Conservation (phyloP, 2,113 vertebrate species). For the Coturnix japonica region DNA sequence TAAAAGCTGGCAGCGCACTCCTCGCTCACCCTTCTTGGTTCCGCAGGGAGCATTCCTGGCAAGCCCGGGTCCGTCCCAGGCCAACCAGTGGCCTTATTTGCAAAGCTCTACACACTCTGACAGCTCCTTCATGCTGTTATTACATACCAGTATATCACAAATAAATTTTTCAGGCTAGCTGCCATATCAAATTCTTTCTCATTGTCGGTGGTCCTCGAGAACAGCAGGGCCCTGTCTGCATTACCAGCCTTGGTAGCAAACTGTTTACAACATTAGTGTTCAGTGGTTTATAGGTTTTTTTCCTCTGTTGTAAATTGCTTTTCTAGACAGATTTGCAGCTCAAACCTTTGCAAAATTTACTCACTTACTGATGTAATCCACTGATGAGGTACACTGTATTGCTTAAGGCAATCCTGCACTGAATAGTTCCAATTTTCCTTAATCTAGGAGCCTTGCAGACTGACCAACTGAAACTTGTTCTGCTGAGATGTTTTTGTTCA, state of each 20-base stretch:
- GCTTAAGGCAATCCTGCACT: neutral
- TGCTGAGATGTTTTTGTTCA: neutral
- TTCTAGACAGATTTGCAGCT: slow-evolving; percentile 40
- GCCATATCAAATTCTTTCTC: slow-evolving; percentile 52
- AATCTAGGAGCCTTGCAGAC: neutral
- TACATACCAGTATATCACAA: neutral
- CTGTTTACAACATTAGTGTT: slow-evolving; percentile 40
- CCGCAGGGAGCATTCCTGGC: rapidly evolving
- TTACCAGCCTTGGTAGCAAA: slow-evolving; percentile 43
- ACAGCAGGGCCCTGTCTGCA: slow-evolving; percentile 13
- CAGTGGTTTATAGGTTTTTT: neutral
- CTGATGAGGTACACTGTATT: neutral
- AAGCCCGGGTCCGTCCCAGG: no score
- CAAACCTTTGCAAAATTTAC: neutral
- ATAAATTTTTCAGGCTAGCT: slow-evolving; percentile 32
- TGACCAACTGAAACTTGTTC: neutral
- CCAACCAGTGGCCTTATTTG: neutral
- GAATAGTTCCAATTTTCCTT: neutral
- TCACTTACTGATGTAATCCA: neutral
- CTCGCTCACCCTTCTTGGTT: rapidly evolving
- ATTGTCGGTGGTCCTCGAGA: slow-evolving; percentile 46
- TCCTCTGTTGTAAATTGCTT: slow-evolving; percentile 14
- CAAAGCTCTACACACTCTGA: neutral
- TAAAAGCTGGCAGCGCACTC: neutral
- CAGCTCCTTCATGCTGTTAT: neutral